Base-by-base conservation (phyloP, 2,113 vertebrate species). In the Melierax canorus region DNA sequence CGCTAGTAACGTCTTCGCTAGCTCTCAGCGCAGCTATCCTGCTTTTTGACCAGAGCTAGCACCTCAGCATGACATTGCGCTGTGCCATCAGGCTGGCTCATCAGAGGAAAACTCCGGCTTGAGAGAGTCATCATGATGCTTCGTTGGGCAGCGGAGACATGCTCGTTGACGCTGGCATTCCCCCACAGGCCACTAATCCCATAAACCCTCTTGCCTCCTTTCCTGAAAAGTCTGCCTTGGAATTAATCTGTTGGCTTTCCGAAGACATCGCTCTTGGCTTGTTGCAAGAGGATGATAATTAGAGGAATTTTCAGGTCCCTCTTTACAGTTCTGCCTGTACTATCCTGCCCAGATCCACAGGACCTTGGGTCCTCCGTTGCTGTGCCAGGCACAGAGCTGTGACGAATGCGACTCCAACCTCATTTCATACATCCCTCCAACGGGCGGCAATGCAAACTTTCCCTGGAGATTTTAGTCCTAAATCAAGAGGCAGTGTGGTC, bases 41-140 rank as follows among this genome's bases (percentile, higher is more conserved):
- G 39, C 27, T n/a, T 53, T 60, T 51, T 77, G 55, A 7, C 24
- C 15, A 10, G 68, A 84, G 26, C 32, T 43, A 32, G 6, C 22
- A 38, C 36, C 45, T 80, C 1, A 0, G 14, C 2, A 9, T 17
- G 32, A 38, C 38, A 3, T 24, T 2, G 20, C 26, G 7, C 39
- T 0, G 0, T 45, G 56, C 27, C 66, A 46, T 23, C 0, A 0
- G 26, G 17, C 5, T 1, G 2, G 30, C 22, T 58, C 36, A 43
- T 29, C 39, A 32, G n/a, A 56, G 36, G 20, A 60, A 88, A 76
- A 3, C 58, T 82, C 34, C 71, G 56, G 75, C 22, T 55, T 66
- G 12, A 67, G 16, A 14, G 39, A 69, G 55, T 56, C 41, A 59
- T 32, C 27, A 5, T 3, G 12, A 55, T 48, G 86, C n/a, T 82